Evolutionary conservation across 1,140 invertebrate species (phyloP).

Genomic region (Limonius californicus): DNA sequence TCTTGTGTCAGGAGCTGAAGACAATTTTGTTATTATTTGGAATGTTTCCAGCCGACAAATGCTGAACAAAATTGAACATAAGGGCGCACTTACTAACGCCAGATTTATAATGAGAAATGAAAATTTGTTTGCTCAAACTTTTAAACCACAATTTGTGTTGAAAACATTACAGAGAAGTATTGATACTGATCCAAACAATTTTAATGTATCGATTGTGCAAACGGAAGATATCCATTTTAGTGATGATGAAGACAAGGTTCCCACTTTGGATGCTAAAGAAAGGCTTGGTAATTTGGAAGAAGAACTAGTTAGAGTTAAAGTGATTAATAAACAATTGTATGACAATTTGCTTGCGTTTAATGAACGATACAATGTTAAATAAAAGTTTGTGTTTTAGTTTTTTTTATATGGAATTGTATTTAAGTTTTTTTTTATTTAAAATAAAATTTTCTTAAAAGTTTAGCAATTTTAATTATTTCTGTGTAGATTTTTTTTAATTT

Average conservation of each 20-base stretch:
- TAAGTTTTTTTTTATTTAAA: too few species aligned
- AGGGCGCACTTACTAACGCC: constrained; percentile 67
- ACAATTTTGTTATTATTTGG: constrained; percentile 74
- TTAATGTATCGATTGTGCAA: constrained; percentile 27
- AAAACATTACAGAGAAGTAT: constrained; percentile 34
- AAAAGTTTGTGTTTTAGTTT: too few species aligned
- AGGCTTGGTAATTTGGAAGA: constrained; percentile 20
- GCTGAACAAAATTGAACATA: constrained; percentile 64
- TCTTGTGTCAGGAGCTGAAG: constrained; percentile 71
- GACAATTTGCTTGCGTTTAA: constrained; percentile 27
- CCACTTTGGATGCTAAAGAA: constrained; percentile 16
- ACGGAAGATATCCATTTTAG: constrained; percentile 29
- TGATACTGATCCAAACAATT: constrained; percentile 26
- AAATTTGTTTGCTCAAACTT: constrained; percentile 35
- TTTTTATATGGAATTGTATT: too few species aligned
- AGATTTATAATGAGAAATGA: constrained; percentile 35
- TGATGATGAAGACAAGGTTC: constrained; percentile 29
- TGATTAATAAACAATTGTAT: constrained; percentile 36
- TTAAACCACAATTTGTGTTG: constrained; percentile 31
- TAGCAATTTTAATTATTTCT: too few species aligned
- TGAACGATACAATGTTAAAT: constrained; percentile 32
- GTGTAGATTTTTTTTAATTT: too few species aligned
- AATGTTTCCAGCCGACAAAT: constrained; percentile 71
- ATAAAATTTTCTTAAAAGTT: too few species aligned
- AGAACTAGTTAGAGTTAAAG: constrained; percentile 31